Percentiles rank a stretch among this genome's conserved stretches.
Evolutionary conservation across 2,113 vertebrate species (phyloP).

Genomic region (Benitochromis conjunctus): DNA sequence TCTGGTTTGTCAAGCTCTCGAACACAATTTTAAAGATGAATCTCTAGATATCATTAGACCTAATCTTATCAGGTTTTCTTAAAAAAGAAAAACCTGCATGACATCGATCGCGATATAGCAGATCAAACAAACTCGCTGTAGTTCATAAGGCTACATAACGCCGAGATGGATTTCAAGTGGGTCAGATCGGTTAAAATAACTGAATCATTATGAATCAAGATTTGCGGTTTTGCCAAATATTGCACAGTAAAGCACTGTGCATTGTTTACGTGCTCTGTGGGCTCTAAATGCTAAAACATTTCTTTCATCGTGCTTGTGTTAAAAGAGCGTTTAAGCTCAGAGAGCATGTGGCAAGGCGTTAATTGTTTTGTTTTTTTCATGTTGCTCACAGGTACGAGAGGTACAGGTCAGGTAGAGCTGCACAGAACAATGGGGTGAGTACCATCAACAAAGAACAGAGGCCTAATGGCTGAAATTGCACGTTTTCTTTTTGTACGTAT

Average conservation of each 20-base stretch:
- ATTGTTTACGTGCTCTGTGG: neutral
- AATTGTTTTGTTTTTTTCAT: neutral
- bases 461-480: neutral
- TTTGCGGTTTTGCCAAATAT: neutral
- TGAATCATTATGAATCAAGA: neutral
- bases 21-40: neutral
- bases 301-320: neutral
- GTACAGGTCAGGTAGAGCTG: slow-evolving; percentile 83
- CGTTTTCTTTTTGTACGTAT: neutral
- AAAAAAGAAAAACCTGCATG: neutral
- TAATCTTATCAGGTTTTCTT: neutral
- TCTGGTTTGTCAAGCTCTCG: neutral
- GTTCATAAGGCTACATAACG: neutral
- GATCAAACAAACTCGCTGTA: neutral
- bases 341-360: neutral
- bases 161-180: too few relatives aligned
- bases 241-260: neutral
- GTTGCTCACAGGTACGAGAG: slow-evolving; percentile 84
- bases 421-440: slow-evolving; percentile 92
- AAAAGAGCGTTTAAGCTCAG: neutral
- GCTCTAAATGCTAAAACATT: neutral
- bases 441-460: neutral
- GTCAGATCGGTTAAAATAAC: neutral
- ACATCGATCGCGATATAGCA: neutral
- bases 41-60: neutral